Base-by-base conservation (phyloP, 2,888 invertebrate genomes). In the Trichogramma evanescens region DNA sequence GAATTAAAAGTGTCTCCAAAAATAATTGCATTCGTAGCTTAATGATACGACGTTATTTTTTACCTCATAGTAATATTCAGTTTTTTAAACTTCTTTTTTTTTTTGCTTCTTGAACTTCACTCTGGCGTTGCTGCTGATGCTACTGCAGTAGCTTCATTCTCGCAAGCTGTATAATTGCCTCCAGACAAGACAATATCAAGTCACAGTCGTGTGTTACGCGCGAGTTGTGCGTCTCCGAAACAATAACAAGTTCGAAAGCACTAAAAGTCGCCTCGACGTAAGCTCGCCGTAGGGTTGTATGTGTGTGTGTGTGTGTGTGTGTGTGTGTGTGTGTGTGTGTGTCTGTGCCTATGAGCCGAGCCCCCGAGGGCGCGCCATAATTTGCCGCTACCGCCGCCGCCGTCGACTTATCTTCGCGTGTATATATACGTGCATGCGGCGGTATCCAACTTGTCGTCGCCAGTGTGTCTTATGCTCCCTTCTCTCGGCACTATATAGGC, bases 161-260 rank as follows among this genome's bases (percentile, higher is more conserved):
- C 26, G 26, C 26, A 26, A 26, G 26, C 26, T 26, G 26, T 26
- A 3, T 26, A 26, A 26, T 26, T 26, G 26, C 26, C 26, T 26
- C 26, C 26, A 26, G 26, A 26, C 26, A 26, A 26, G 26, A 26
- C 26, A 26, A 26, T 26, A 26, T 26, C 26, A 26, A 26, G 26
- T 26, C 26, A 26, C 26, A 26, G 26, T 26, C 26, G 26, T 26
- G 26, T 26, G 26, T 26, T 26, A 26, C 26, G 2, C 26, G 26
- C 26, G 26, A 26, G 26, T 26, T 26, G 26, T 26, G 26, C 26
- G 26, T 26, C 50, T 13, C 39, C 5, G 45, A 46, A 61, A 61
- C 57, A 57, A 58, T 54, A 61, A 61, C 50, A 53, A 61, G 46
- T 49, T 8, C 54, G 51, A 51, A 55, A 59, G 59, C 41, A 43